Evolutionary conservation across 1,140 invertebrate genomes (phyloP), one percentile per base, ranked within the genome.

Genomic region (Spodoptera litura): DNA sequence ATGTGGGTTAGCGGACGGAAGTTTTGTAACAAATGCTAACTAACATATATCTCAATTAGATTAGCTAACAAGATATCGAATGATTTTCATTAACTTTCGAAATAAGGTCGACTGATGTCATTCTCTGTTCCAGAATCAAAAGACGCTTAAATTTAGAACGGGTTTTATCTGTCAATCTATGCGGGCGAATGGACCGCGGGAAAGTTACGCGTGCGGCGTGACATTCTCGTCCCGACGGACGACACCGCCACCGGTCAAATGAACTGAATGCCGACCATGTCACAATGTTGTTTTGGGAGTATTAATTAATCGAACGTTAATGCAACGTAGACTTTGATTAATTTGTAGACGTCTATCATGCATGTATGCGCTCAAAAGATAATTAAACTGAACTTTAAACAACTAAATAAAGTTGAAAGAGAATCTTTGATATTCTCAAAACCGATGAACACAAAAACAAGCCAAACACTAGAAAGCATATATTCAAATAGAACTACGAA

Each of bases 141-240:
- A 35, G 72, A 59, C 25, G 44, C 53, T 66, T 55, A 66, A 66
- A 77, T 62, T 64, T 77, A 68, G 62, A 77, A 31, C 74, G 59
- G 56, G 61, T 58, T 77, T 77, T 77, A 77, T 77, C 62, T 77
- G 62, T 56, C 61, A 68, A 77, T 66, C 74, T 66, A 77, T 66
- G 31, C 74, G 74, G 74, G 74, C 59, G 53, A 75, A 25, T 20
- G n/a, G 25, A 31, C 25, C 55, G 55, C 38, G 56, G 71, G 56
- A 61, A 61, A 74, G 71, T 51, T 74, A 71, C 55, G 71, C 71
- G 38, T 52, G 15, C n/a, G n/a, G 25, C 56, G 52, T 61, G 56
- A 74, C 56, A 74, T 59, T 74, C 56, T 74, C 31, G 20, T 59
- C 59, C 49, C 51, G 56, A 77, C 59, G 59, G 35, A n/a, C 44